Percentiles rank a stretch among this genome's conserved stretches.
Evolutionary conservation across 2,888 invertebrate genomes (phyloP).

Genomic region (Scaeva pyrastri): DNA sequence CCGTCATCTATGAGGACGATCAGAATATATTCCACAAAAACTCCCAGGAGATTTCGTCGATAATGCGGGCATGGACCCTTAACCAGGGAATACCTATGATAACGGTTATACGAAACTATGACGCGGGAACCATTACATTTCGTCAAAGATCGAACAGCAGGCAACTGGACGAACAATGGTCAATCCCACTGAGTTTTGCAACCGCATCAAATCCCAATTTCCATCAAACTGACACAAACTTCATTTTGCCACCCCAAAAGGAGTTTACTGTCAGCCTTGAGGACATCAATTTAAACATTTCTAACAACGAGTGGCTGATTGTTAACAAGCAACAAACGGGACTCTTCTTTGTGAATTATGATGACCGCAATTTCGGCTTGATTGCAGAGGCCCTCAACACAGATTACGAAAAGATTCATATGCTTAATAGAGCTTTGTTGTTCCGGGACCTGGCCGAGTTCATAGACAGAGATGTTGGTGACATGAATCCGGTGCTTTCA

Average conservation of each 20-base stretch:
- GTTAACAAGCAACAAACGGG: constrained; percentile 83
- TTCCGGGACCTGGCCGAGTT: constrained; percentile 89
- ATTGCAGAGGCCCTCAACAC: constrained; percentile 87
- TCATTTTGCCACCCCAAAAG: constrained; percentile 80
- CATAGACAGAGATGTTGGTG: constrained; percentile 86
- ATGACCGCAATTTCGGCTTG: constrained; percentile 87
- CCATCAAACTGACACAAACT: constrained; percentile 79
- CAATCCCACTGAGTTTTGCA: constrained; percentile 82
- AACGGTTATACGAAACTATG: constrained; percentile 85
- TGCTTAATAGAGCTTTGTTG: constrained; percentile 92
- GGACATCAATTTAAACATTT: constrained; percentile 78
- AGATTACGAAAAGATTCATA: constrained; percentile 87
- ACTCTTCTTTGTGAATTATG: constrained; percentile 89
- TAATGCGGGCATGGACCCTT: constrained; percentile 87
- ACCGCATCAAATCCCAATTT: constrained; percentile 79
- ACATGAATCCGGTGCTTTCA: constrained; percentile 84
- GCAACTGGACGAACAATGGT: constrained; percentile 79
- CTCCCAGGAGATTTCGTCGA: constrained; percentile 82
- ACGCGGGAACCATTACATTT: constrained; percentile 84
- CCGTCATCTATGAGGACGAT: constrained; percentile 78
- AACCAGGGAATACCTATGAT: constrained; percentile 87
- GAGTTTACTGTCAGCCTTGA: constrained; percentile 78
- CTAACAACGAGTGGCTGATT: constrained; percentile 81
- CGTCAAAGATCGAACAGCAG: constrained; percentile 83
- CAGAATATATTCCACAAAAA: constrained; percentile 74